phyloP scores from a whole-genome alignment of 2,113 vertebrate species.

The Heterotilapia buettikoferi region DNA sequence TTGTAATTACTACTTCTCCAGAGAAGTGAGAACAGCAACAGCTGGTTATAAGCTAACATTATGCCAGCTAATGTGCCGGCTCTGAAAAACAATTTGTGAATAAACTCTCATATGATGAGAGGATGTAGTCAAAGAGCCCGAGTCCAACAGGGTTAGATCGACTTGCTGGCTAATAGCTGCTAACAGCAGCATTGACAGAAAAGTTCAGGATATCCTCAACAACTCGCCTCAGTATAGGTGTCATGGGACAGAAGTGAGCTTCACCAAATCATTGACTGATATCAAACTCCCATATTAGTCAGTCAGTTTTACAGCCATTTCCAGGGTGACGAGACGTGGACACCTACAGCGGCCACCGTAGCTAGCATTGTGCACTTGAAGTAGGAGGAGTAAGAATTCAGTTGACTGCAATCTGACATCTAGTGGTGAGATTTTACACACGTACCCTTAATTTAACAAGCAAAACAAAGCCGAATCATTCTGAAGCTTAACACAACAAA shows the following conservation, averaged over 20 bases:
- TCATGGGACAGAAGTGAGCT: background rate
- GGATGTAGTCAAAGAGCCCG: background rate
- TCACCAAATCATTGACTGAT: background rate
- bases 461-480: background rate
- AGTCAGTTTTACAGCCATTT: background rate
- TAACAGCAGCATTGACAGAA: background rate
- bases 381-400: background rate
- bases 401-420: background rate
- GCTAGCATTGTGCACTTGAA: background rate
- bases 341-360: background rate
- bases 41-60: background rate
- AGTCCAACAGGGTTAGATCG: background rate
- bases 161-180: background rate
- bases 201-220: background rate
- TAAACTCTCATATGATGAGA: background rate
- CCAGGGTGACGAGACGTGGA: background rate
- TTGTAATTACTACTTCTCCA: background rate
- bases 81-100: background rate
- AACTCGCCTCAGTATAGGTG: background rate
- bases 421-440: background rate
- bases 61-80: background rate
- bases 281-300: background rate
- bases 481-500: background rate
- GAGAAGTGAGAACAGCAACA: background rate
- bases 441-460: background rate